Base-by-base conservation (phyloP, 1,140 invertebrate species). In the Cydia amplana region DNA sequence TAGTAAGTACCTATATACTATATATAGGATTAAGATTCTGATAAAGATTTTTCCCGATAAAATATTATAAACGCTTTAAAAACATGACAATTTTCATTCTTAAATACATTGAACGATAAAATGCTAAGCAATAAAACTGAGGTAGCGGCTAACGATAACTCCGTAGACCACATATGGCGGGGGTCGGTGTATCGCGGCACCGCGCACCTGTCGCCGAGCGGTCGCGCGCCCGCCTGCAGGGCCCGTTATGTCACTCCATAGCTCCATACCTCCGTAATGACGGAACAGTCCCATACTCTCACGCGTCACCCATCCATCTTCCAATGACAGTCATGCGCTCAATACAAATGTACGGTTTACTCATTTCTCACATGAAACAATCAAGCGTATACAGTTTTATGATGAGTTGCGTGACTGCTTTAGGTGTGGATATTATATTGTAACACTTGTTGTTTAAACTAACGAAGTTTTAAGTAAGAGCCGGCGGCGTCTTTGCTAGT, bases 211-310 rank as follows among this genome's bases (percentile, higher is more conserved):
- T 87, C 83, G 80, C 75, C 75, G 82, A 20, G 64, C 74, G 73
- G 83, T 80, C 79, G 83, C 76, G 28, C 82, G 80, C 78, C 81
- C 82, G 80, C 78, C 81, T 76, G 78, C 76, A 72, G 81, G 76
- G 80, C 83, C 90, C 89, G 89, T 92, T 92, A 92, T 92, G 88
- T 89, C 89, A 92, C 85, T 89, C 86, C 85, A 89, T 85, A 88
- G 82, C 82, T 83, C 82, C 85, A 89, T 85, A 88, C 83, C 82
- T 83, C 82, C 84, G 82, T 85, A 85, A 87, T 84, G 79, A 78
- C 74, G 76, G 72, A 75, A 77, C 78, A 73, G 82, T 83, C 82
- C 85, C 83, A 88, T 86, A 85, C 83, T 88, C 90, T 87, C 85
- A 90, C 87, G 88, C 82, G 75, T 79, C 77, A 81, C 70, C 79